These are phyloP conservation scores for Bos indicus DNA, from an alignment of 2,113 vertebrate genomes.

Conservation along the genomic window DNA sequence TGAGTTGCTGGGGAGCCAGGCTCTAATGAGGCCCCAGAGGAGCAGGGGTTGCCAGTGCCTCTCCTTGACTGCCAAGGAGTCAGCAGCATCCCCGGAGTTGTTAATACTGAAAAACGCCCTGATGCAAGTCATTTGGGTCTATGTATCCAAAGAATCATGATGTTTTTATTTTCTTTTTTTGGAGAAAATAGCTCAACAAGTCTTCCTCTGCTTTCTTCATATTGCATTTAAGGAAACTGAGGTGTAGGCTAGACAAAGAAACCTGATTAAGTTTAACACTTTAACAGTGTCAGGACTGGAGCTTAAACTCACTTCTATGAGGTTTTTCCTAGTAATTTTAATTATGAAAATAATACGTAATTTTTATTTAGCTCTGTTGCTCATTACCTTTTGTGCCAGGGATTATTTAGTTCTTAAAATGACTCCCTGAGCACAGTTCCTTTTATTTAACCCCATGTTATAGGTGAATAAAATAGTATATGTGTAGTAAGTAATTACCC, in stretches of 20 bases:
- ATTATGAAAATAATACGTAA: neutral
- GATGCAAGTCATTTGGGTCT: neutral
- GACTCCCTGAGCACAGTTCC: neutral
- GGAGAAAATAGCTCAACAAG: neutral
- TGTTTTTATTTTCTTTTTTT: neutral
- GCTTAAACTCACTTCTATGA: neutral
- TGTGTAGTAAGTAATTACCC: neutral
- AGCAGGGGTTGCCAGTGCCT: neutral
- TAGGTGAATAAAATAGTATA: neutral
- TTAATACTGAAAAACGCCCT: neutral
- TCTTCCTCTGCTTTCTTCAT: neutral
- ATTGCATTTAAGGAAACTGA: neutral
- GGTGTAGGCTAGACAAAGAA: neutral
- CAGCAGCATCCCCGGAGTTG: neutral
- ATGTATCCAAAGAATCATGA: neutral
- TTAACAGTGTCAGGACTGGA: neutral
- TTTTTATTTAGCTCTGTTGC: neutral
- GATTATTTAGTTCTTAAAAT: neutral
- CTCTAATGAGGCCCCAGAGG: slow-evolving; percentile 79
- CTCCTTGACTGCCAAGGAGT: neutral
- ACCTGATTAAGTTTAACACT: neutral
- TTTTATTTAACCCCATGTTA: neutral
- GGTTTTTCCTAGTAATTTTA: neutral
- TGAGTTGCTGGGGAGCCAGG: neutral
- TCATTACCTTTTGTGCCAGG: neutral